A percentile compares a stretch with the other conserved stretches of the same genome.
phyloP scores from a whole-genome alignment of 2,797 vertebrate species.

The Graptemys geographica region DNA sequence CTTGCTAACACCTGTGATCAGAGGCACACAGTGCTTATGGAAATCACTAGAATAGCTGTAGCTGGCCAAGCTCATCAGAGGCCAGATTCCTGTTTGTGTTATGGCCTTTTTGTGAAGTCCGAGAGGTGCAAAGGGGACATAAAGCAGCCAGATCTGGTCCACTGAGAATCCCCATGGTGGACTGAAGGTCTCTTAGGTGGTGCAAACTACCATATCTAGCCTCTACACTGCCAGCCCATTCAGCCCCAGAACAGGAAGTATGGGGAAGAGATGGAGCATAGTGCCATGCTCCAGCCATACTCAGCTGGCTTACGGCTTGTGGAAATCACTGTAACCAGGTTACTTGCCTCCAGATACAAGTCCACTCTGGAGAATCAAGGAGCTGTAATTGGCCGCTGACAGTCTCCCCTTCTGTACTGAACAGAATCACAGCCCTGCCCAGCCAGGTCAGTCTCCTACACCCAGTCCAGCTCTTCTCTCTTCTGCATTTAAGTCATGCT shows the following conservation, averaged over 20 bases:
- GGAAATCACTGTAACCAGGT: not conserved
- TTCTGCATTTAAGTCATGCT: not conserved
- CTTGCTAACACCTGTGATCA: not conserved
- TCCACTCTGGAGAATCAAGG: not conserved
- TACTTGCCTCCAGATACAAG: not conserved
- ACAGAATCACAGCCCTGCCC: not conserved
- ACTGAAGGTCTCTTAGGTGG: not conserved
- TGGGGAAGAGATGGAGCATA: not conserved
- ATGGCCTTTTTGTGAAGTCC: rapidly evolving
- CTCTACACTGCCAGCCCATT: not conserved
- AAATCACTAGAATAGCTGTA: not conserved
- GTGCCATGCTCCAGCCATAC: not conserved
- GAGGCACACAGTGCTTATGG: not conserved
- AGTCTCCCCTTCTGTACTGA: no score
- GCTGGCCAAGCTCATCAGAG: not conserved
- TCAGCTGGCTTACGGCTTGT: not conserved
- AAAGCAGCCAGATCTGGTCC: not conserved
- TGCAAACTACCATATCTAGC: not conserved
- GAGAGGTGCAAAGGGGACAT: not conserved
- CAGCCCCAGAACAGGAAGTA: not conserved
- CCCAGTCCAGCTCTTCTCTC: not conserved
- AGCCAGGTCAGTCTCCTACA: not conserved
- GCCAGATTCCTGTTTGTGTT: not conserved
- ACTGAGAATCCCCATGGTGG: not conserved
- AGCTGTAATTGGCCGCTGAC: not conserved